A percentile compares a stretch with the other conserved stretches of the same genome.
These are phyloP conservation scores for Drosophila pseudoobscura DNA, from an alignment of 1,140 invertebrate genomes.

Conservation along the genomic window DNA sequence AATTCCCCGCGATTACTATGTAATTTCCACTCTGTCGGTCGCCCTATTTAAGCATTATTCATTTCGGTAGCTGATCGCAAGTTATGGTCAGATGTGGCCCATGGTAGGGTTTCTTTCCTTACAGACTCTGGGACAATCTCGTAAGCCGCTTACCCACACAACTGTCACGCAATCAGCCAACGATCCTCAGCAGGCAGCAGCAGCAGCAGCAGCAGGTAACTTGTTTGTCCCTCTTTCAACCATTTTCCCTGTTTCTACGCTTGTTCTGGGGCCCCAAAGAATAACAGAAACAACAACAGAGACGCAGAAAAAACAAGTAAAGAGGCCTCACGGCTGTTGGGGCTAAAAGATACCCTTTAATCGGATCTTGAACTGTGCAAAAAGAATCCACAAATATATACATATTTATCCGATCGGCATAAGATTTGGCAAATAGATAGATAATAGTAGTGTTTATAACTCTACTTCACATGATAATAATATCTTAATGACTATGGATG, in stretches of 20 bases:
- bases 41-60: conserved; percentile 64
- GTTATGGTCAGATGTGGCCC: conserved; percentile 37
- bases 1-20: conserved; percentile 57
- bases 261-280: conserved; percentile 60
- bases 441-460: background rate
- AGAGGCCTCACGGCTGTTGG: conserved; percentile 59
- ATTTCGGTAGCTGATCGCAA: conserved; percentile 56
- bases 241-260: conserved; percentile 56
- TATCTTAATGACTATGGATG: too few relatives aligned
- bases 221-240: conserved; percentile 69
- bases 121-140: conserved; percentile 49
- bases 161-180: conserved; percentile 64
- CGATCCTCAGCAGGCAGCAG: conserved; percentile 20
- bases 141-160: conserved; percentile 77
- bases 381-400: too few relatives aligned
- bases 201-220: conserved; percentile 48
- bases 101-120: conserved; percentile 24
- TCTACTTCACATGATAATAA: too few relatives aligned
- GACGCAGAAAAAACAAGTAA: conserved; percentile 23
- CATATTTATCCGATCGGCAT: too few relatives aligned
- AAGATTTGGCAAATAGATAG: too few relatives aligned
- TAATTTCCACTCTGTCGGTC: conserved; percentile 44
- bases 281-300: conserved; percentile 16
- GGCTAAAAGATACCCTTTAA: conserved; percentile 3
- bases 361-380: too few relatives aligned